phyloP scores from a whole-genome alignment of 2,888 invertebrate species.

The Epistrophella euchroma region DNA sequence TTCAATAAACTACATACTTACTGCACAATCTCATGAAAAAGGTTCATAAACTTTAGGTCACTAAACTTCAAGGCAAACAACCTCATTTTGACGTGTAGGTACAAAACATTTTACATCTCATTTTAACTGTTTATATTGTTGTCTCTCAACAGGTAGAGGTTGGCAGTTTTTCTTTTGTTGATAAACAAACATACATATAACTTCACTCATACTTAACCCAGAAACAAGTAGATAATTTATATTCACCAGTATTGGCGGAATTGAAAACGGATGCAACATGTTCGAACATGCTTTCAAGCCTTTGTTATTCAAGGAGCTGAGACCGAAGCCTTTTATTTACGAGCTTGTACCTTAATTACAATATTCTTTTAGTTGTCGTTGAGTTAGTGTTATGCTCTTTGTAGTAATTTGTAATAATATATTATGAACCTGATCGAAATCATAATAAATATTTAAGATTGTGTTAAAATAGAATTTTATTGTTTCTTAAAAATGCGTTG shows the following conservation, averaged over 20 bases:
- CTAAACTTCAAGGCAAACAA: constrained; percentile 65
- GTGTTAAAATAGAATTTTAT: background rate
- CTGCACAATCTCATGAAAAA: background rate
- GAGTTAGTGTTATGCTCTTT: too few species aligned
- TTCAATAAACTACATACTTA: constrained; percentile 16
- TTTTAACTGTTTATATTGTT: constrained; percentile 50
- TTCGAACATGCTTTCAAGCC: constrained; percentile 33
- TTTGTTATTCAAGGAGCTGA: background rate
- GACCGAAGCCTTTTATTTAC: background rate
- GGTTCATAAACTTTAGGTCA: constrained; percentile 48
- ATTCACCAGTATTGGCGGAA: constrained; percentile 41
- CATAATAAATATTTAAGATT: background rate
- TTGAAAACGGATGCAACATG: constrained; percentile 54
- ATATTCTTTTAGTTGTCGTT: background rate
- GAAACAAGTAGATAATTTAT: constrained; percentile 54
- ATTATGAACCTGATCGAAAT: background rate
- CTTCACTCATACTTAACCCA: constrained; percentile 47
- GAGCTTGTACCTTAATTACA: background rate
- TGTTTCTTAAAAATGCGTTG: too few species aligned
- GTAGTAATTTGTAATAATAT: background rate
- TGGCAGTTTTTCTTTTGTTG: background rate
- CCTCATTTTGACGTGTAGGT: constrained; percentile 37
- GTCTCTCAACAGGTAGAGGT: background rate
- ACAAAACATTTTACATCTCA: too few species aligned
- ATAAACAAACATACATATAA: background rate